phyloP scores from a whole-genome alignment of 92 coral and sea anemone genomes.

The Siderastrea siderea region DNA sequence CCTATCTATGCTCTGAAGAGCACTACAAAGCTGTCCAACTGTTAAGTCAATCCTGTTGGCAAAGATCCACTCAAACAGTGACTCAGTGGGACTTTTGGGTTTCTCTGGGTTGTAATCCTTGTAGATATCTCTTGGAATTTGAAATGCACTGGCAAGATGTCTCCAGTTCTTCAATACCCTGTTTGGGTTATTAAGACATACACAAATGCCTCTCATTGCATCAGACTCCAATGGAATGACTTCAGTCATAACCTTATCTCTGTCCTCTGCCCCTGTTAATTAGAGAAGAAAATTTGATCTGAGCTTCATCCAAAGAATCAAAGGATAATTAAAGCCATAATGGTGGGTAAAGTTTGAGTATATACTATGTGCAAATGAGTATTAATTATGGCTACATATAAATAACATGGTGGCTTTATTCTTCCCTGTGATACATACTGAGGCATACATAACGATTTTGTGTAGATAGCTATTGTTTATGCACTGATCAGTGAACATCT shows the following conservation, averaged over 20 bases:
- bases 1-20: constrained; percentile 47
- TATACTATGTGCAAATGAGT: too few species aligned
- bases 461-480: too few species aligned
- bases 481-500: too few species aligned
- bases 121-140: constrained; percentile 36
- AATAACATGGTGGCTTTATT: too few species aligned
- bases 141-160: constrained; percentile 45
- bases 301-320: neutral
- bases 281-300: neutral
- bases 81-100: constrained; percentile 52
- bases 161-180: constrained; percentile 65
- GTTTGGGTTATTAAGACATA: constrained; percentile 53
- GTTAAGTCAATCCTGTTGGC: constrained; percentile 17
- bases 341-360: too few species aligned
- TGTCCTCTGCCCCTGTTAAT: constrained; percentile 7
- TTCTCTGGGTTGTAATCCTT: constrained; percentile 47
- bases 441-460: too few species aligned
- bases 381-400: too few species aligned
- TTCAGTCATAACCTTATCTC: constrained; percentile 20
- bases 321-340: too few species aligned
- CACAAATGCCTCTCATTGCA: constrained; percentile 37
- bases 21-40: constrained; percentile 38
- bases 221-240: constrained; percentile 42
- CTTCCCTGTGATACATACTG: too few species aligned
- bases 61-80: constrained; percentile 54